A percentile compares a stretch with the other conserved stretches of the same genome.
phyloP scores from a whole-genome alignment of 2,888 invertebrate genomes.

The Epiblema foenella region DNA sequence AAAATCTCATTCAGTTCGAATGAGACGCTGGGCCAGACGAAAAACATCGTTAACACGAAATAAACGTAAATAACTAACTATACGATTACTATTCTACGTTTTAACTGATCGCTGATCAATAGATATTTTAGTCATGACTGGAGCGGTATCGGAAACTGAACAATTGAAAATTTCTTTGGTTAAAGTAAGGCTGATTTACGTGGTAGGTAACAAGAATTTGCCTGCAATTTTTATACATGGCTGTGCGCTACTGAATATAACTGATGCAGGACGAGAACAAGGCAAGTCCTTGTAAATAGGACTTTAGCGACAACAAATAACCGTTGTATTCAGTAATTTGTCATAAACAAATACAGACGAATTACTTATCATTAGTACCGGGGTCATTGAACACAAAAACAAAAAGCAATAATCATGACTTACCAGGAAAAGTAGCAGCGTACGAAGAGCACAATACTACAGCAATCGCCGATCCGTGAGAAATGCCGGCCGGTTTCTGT shows the following conservation, averaged over 20 bases:
- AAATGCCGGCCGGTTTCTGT: conserved; percentile 78
- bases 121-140: background rate
- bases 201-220: too few relatives aligned
- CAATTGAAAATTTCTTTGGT: too few relatives aligned
- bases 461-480: conserved; percentile 72
- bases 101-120: conserved; percentile 11
- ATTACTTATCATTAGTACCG: background rate
- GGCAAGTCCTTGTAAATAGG: too few relatives aligned
- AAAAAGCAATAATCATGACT: conserved; percentile 52
- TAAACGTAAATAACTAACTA: conserved; percentile 10
- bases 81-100: background rate
- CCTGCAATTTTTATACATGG: too few relatives aligned
- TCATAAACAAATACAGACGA: background rate
- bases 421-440: conserved; percentile 61
- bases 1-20: conserved; percentile 46
- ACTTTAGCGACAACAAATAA: background rate
- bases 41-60: conserved; percentile 23
- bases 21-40: conserved; percentile 36
- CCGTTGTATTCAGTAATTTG: background rate
- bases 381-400: conserved; percentile 7
- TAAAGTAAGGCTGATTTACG: too few relatives aligned
- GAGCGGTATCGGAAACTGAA: background rate
- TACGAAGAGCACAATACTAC: conserved; percentile 61
- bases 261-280: too few relatives aligned
- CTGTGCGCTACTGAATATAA: too few relatives aligned